Base-by-base conservation (phyloP, 2,797 vertebrate species). In the Esox lucius region DNA sequence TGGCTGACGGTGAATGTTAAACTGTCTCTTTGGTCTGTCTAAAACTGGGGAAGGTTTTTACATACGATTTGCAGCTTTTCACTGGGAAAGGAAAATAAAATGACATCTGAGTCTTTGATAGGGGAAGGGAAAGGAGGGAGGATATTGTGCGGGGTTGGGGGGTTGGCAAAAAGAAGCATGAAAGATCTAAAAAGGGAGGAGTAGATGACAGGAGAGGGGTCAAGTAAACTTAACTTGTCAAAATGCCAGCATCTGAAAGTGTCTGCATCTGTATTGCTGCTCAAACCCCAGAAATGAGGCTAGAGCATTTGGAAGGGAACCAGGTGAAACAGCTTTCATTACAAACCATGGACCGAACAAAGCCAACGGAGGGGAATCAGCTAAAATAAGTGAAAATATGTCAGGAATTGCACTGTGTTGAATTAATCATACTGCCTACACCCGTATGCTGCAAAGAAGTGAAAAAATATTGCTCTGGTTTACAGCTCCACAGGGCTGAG, bases 1-100 rank as follows among this genome's bases (percentile, higher is more conserved):
- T 83, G 77, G 87, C 89, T 87, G 88, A 89, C 84, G 77, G 86
- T 33, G 15, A 42, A 66, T 66, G 48, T 67, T 49, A 84, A 82
- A 84, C 79, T 66, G 83, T 81, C 78, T 86, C 75, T 78, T 76
- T 70, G 84, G 83, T 86, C 80, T 16, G 76, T 81, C 6, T 31
- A 49, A 84, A 74, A 61, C 9, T 11, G 78, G 70, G 72, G 24
- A 33, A 59, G 4, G 0, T 4, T 71, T 68, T 53, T 59, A 76
- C 66, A 33, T 24, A 35, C 17, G 69, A 28, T 35, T 62, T 4
- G 22, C 26, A 15, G 11, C 19, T 76, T 76, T 53, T 81, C 73
- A 67, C 24, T 31, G 74, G 49, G 19, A 71, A 75, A 79, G 74
- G 59, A 75, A 61, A 74, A 65, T 67, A 71, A 74, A 81, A 82